phyloP scores from a whole-genome alignment of 2,888 invertebrate genomes.

The Pyrgus malvae region DNA sequence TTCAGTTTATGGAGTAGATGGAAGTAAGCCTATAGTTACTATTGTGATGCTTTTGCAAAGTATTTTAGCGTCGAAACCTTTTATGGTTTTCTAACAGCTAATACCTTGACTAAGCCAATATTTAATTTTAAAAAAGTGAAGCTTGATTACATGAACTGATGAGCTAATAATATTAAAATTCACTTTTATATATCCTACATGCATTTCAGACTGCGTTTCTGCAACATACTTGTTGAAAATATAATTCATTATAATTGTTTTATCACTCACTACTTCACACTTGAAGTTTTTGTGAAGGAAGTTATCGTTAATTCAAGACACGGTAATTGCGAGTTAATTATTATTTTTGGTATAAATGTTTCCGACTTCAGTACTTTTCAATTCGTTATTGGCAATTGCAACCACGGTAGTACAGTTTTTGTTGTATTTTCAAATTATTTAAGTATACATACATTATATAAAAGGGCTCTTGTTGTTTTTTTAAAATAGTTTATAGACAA shows the following conservation, averaged over 20 bases:
- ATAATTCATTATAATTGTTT: slow-evolving; percentile 9
- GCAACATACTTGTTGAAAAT: neutral
- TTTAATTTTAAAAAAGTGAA: too few relatives aligned
- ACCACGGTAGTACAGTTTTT: neutral
- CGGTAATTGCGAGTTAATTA: neutral
- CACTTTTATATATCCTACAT: neutral
- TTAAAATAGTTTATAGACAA: too few relatives aligned
- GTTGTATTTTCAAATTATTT: neutral
- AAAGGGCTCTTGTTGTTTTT: too few relatives aligned
- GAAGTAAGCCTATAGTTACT: neutral
- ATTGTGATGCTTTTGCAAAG: too few relatives aligned
- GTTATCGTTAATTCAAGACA: slow-evolving; percentile 1
- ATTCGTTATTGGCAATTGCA: neutral
- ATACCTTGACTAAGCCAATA: too few relatives aligned
- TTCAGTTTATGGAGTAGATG: neutral
- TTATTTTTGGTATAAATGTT: neutral
- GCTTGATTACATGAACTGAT: too few relatives aligned
- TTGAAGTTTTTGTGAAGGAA: slow-evolving; percentile 1
- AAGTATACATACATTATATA: neutral
- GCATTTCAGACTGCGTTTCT: neutral
- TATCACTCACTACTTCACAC: slow-evolving; percentile 6
- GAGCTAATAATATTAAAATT: too few relatives aligned
- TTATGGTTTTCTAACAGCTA: too few relatives aligned
- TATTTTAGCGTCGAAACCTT: too few relatives aligned
- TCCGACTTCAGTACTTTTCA: neutral